Evolutionary conservation across 2,113 vertebrate species (phyloP).

Genomic region (Amazona guildingii): DNA sequence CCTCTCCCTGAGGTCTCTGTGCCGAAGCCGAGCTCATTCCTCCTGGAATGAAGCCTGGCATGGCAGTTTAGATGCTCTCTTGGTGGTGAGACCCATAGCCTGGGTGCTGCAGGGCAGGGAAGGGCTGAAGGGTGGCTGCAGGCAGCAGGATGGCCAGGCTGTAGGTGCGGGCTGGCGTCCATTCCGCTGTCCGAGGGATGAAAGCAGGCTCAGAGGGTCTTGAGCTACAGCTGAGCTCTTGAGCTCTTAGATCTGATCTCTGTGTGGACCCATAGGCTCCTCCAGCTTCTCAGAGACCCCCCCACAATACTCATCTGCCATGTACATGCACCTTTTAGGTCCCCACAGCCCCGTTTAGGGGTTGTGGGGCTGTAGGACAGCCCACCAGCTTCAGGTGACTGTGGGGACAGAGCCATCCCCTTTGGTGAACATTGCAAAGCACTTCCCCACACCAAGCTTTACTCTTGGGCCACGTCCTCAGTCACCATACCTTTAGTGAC

Average conservation of each 20-base stretch:
- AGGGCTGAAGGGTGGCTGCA: background rate
- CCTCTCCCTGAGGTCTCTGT: background rate
- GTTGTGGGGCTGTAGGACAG: background rate
- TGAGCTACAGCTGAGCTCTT: background rate
- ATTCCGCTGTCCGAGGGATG: background rate
- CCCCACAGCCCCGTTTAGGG: background rate
- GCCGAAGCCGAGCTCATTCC: background rate
- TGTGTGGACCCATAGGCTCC: background rate
- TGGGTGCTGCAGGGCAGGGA: background rate
- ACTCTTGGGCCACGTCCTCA: background rate
- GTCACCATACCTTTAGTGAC: background rate
- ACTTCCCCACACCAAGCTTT: background rate
- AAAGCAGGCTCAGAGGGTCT: background rate
- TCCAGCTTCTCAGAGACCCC: fast-evolving
- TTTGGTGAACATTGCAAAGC: background rate
- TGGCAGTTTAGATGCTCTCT: background rate
- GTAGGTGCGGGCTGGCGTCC: background rate
- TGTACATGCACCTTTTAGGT: background rate
- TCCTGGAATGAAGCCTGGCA: background rate
- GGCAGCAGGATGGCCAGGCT: background rate
- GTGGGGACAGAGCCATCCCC: background rate
- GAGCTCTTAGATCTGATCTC: fast-evolving
- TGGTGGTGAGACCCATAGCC: background rate
- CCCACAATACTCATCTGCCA: background rate
- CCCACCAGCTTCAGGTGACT: background rate